These are phyloP conservation scores for Crocodylus rhombifer DNA, from an alignment of 2,797 vertebrate species.

Conservation along the genomic window DNA sequence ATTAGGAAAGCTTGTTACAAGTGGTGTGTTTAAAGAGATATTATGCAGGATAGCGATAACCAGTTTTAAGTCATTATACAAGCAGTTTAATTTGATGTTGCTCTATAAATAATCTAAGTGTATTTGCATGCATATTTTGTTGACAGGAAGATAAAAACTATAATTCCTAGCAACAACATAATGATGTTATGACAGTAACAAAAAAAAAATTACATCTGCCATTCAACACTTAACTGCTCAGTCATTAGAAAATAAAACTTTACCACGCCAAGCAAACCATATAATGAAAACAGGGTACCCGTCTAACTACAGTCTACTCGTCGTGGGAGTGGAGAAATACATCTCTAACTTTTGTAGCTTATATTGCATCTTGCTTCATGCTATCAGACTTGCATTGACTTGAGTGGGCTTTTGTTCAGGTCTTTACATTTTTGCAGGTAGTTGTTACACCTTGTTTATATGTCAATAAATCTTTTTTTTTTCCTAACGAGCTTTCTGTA, in stretches of 20 bases:
- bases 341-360: too few species aligned
- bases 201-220: constrained; percentile 45
- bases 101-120: constrained; percentile 74
- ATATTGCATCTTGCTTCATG: neutral
- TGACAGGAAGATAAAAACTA: constrained; percentile 66
- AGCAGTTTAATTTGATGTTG: constrained; percentile 80
- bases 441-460: neutral
- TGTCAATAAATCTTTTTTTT: neutral
- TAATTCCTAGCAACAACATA: constrained; percentile 72
- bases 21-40: constrained; percentile 68
- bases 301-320: neutral
- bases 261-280: neutral
- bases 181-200: constrained; percentile 64
- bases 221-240: constrained; percentile 43
- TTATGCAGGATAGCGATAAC: constrained; percentile 69
- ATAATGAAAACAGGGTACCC: neutral
- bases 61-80: constrained; percentile 73
- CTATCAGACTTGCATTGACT: neutral
- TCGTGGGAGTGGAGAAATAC: neutral
- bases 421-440: rapidly evolving
- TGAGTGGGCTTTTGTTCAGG: neutral
- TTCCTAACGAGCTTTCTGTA: neutral
- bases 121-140: constrained; percentile 78
- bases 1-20: constrained; percentile 61
- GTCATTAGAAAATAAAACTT: constrained; percentile 46